Evolutionary conservation across 2,797 vertebrate genomes (phyloP), one percentile per base, ranked within the genome.

Genomic region (Pygocentrus nattereri): DNA sequence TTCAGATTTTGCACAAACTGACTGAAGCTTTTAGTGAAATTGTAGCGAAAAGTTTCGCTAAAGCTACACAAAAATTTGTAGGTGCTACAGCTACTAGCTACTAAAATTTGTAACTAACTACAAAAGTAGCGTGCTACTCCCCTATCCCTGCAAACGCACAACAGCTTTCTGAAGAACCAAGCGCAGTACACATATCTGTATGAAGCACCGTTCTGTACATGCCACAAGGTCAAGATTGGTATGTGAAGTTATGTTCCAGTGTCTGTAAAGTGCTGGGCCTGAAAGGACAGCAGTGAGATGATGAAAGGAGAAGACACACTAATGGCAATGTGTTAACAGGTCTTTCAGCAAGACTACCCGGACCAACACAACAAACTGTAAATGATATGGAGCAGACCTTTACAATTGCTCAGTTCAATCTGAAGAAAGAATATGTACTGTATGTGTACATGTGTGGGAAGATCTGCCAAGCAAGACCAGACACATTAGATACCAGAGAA

Each of bases 251-350:
- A 30, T 23, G 70, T 79, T 74, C 44, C 68, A 58, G 78, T 84
- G 70, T 83, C 71, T 70, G 41, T 56, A 64, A 78, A 44, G 27
- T 30, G 16, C 62, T 34, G 70, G 74, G 54, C 15, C 59, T 27
- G n/a, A 25, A 13, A 74, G 82, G 80, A 79, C 54, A 75, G 16
- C 34, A 38, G 44, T 19, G 16, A 70, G 73, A 79, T 80, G 82
- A 82, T 74, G 77, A 81, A 41, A 84, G 82, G 77, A 74, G 78
- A 77, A 72, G 76, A 38, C 0, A 30, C 59, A 75, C 84, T 86
- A 49, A 44, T 56, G 84, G 81, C 79, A 77, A 77, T 80, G 83
- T 85, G 88, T 88, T 89, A 88, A 86, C 85, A 68, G 84, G 88
- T 89, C 87, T 54, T 82, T 91, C 88, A 88, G 4, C 84, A 86